Conservation (phyloP, 1,140 invertebrate species). For the Arion vulgaris region DNA sequence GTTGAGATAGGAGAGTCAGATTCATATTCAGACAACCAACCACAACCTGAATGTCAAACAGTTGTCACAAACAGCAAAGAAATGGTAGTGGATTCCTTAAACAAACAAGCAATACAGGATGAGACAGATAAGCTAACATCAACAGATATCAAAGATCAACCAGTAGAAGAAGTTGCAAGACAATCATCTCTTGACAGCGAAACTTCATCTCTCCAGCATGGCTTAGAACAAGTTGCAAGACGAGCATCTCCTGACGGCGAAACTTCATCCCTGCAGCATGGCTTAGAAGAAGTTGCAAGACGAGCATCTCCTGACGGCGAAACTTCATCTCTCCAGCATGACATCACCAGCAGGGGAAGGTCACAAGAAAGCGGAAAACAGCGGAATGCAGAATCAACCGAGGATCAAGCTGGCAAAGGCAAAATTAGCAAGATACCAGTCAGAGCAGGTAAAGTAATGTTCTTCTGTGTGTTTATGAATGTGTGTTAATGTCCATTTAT, state of each 20-base stretch:
- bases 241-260: constrained; percentile 19
- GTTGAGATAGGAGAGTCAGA: background rate
- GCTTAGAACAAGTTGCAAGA: background rate
- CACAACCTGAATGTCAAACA: background rate
- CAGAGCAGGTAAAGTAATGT: constrained; percentile 40
- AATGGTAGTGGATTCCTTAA: background rate
- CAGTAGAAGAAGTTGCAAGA: background rate
- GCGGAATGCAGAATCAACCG: constrained; percentile 9
- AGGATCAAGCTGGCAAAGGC: constrained; percentile 11
- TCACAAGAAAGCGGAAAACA: constrained; percentile 1
- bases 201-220: background rate
- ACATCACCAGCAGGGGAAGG: background rate
- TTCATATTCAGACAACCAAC: background rate
- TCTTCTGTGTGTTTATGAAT: background rate
- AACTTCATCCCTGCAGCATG: background rate
- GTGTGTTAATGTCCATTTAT: too few species aligned
- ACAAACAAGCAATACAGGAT: background rate
- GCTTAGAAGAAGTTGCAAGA: background rate
- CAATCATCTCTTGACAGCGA: background rate
- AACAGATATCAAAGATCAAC: background rate
- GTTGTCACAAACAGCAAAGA: background rate
- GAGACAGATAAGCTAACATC: too few species aligned
- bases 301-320: background rate
- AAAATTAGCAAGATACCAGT: constrained; percentile 49
- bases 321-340: background rate